Percentiles rank a stretch among this genome's conserved stretches.
Evolutionary conservation across 2,888 invertebrate species (phyloP).

Genomic region (Rugalucina vietnamica): DNA sequence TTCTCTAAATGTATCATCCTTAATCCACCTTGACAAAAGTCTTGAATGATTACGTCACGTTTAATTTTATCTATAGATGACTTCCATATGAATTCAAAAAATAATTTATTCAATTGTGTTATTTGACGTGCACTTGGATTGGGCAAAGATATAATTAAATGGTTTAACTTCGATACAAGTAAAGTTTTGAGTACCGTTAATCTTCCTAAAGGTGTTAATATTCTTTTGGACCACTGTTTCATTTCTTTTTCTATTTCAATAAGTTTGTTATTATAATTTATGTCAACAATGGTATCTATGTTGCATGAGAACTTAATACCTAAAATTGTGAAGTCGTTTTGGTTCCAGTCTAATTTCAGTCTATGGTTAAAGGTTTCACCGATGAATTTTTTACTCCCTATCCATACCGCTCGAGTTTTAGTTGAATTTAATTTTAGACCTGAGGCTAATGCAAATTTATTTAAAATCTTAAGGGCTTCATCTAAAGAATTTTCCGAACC

Average conservation of each 20-base stretch:
- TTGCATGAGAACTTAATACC: background rate
- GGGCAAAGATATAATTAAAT: background rate
- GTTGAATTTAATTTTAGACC: background rate
- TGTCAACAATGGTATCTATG: background rate
- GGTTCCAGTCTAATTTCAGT: background rate
- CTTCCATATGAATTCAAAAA: background rate
- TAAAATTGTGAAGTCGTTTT: background rate
- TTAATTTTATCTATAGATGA: background rate
- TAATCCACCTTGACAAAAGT: background rate
- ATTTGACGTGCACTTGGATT: background rate
- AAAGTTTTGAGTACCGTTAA: background rate
- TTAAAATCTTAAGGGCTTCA: background rate
- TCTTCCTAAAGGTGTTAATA: background rate
- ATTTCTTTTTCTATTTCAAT: background rate
- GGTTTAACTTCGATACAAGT: background rate
- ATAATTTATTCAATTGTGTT: background rate
- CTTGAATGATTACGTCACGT: background rate
- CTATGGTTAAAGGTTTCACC: background rate
- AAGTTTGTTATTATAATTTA: background rate
- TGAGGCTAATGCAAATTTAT: background rate
- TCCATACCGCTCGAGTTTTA: background rate
- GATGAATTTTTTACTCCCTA: background rate
- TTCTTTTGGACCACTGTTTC: background rate
- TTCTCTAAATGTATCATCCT: background rate
- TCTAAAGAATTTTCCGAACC: background rate